phyloP scores from a whole-genome alignment of 1,140 invertebrate genomes.

The Ephestia elutella region DNA sequence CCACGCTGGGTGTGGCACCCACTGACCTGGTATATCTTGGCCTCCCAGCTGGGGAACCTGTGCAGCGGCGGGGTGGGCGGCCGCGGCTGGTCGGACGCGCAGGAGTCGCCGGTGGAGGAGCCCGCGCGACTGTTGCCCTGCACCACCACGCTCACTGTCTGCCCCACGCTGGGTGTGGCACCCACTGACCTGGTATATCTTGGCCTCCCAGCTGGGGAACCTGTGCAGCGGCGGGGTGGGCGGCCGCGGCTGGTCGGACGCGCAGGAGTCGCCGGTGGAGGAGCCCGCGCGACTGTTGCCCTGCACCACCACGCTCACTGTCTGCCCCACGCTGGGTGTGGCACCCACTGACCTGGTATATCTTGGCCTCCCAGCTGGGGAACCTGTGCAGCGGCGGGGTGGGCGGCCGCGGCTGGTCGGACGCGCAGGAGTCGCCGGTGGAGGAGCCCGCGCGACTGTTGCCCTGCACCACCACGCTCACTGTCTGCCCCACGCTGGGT shows the following conservation, averaged over 20 bases:
- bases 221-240: slow-evolving; percentile 92
- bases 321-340: neutral
- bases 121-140: slow-evolving; percentile 67
- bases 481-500: slow-evolving; percentile 6
- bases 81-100: slow-evolving; percentile 66
- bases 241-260: slow-evolving; percentile 76
- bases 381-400: slow-evolving; percentile 85
- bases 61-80: slow-evolving; percentile 93
- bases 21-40: slow-evolving; percentile 90
- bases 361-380: slow-evolving; percentile 60
- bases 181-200: slow-evolving; percentile 88
- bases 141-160: slow-evolving; percentile 54
- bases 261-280: slow-evolving; percentile 47
- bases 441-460: slow-evolving; percentile 71
- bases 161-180: too few relatives aligned
- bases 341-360: slow-evolving; percentile 86
- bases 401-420: slow-evolving; percentile 81
- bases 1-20: too few relatives aligned
- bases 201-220: slow-evolving; percentile 95
- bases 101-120: slow-evolving; percentile 51
- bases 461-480: slow-evolving; percentile 64
- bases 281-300: slow-evolving; percentile 73
- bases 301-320: slow-evolving; percentile 61
- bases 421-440: slow-evolving; percentile 41
- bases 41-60: slow-evolving; percentile 93